Conservation (phyloP, 2,113 vertebrate species). For the Polyodon spathula region DNA sequence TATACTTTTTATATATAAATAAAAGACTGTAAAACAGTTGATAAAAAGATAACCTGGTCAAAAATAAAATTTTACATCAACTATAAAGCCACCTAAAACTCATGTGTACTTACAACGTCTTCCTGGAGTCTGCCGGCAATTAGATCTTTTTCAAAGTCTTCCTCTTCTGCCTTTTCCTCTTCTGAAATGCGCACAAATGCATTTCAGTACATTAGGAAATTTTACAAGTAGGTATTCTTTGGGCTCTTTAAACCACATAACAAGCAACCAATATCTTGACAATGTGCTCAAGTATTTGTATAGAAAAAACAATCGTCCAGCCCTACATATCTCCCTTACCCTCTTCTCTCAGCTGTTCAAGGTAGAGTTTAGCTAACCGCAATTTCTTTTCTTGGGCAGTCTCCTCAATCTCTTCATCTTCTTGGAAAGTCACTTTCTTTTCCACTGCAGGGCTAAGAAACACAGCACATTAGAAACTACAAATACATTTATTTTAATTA, state of each 20-base stretch:
- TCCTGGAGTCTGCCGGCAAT: slow-evolving; percentile 79
- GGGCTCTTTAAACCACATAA: not conserved
- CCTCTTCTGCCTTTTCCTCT: slow-evolving; percentile 71
- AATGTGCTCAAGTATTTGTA: too few relatives aligned
- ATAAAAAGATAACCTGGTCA: too few relatives aligned
- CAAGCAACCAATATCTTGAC: too few relatives aligned
- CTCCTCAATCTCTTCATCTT: slow-evolving; percentile 68
- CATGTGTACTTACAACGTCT: slow-evolving; percentile 69
- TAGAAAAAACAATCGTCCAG: too few relatives aligned
- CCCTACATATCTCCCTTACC: slow-evolving; percentile 44
- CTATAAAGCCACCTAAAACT: not conserved
- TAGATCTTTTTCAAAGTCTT: slow-evolving; percentile 56
- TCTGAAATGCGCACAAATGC: slow-evolving; percentile 40
- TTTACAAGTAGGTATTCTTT: not conserved
- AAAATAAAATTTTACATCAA: not conserved
- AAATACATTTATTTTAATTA: not conserved
- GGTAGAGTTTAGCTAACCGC: slow-evolving; percentile 78
- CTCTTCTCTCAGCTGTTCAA: slow-evolving; percentile 73
- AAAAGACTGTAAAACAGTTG: too few relatives aligned
- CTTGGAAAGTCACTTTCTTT: slow-evolving; percentile 35
- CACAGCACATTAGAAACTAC: not conserved
- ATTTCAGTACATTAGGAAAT: not conserved
- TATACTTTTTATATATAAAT: too few relatives aligned
- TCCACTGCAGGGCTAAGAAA: slow-evolving; percentile 28
- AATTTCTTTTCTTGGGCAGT: slow-evolving; percentile 91